A percentile compares a stretch with the other conserved stretches of the same genome.
These are phyloP conservation scores for Lagria hirta DNA, from an alignment of 2,888 invertebrate species.

Conservation along the genomic window DNA sequence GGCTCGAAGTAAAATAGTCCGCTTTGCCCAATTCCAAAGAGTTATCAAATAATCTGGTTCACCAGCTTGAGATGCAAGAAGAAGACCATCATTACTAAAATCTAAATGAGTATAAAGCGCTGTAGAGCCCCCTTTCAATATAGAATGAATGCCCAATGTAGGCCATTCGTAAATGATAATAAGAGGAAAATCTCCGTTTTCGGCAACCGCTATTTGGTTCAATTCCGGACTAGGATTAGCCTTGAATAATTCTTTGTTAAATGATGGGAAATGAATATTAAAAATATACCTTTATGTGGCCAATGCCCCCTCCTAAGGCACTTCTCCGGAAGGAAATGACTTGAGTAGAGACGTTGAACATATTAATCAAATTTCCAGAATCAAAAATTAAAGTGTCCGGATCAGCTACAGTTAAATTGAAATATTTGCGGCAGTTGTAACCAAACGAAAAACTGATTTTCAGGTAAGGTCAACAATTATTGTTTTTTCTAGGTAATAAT, in stretches of 20 bases:
- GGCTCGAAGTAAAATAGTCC: conserved; percentile 73
- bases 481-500: conserved; percentile 5
- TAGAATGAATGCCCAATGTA: conserved; percentile 69
- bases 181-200: conserved; percentile 71
- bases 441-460: conserved; percentile 83
- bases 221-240: conserved; percentile 60
- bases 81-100: conserved; percentile 77
- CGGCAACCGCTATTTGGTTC: conserved; percentile 79
- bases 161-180: conserved; percentile 87
- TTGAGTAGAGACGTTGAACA: conserved; percentile 68
- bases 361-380: conserved; percentile 79
- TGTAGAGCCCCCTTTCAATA: conserved; percentile 76
- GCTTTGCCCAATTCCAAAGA: conserved; percentile 84
- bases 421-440: conserved; percentile 78
- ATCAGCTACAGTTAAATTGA: conserved; percentile 78
- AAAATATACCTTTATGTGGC: conserved; percentile 68
- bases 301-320: conserved; percentile 78
- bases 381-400: conserved; percentile 73
- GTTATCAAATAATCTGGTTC: conserved; percentile 86
- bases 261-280: conserved; percentile 9
- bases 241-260: conserved; percentile 54
- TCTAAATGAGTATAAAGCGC: conserved; percentile 71
- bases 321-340: conserved; percentile 71
- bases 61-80: conserved; percentile 80
- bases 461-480: conserved; percentile 5